Conservation (phyloP, 2,113 vertebrate genomes). For the Calyptomena viridis region DNA sequence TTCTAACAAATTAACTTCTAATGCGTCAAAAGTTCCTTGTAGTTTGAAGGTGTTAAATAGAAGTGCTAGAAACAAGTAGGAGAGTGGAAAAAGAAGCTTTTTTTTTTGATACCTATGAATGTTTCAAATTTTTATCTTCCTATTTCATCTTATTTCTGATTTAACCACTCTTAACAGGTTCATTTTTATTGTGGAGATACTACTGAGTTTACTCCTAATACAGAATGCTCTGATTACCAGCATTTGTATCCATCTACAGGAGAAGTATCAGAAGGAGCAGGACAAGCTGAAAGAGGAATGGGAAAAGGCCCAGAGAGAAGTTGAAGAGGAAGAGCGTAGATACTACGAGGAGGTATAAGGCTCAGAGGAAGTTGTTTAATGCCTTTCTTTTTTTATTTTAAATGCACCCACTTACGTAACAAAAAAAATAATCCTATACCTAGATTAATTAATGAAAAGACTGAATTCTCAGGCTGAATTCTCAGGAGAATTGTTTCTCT, state of each 20-base stretch:
- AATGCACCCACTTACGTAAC: background rate
- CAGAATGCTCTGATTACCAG: background rate
- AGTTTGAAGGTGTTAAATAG: background rate
- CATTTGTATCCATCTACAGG: conserved; percentile 69
- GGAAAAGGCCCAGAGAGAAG: conserved; percentile 95
- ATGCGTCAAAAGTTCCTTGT: background rate
- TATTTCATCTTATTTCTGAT: background rate
- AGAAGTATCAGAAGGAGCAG: conserved; percentile 92
- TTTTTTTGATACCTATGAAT: background rate
- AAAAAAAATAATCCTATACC: background rate
- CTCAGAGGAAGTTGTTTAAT: background rate
- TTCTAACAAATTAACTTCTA: background rate
- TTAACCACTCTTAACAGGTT: background rate
- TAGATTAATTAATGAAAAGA: background rate
- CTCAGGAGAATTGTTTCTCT: background rate
- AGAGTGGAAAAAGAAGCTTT: background rate
- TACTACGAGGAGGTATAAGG: conserved; percentile 92
- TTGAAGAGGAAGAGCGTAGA: conserved; percentile 91
- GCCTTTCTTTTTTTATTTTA: background rate
- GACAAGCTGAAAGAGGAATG: conserved; percentile 95
- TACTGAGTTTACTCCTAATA: background rate
- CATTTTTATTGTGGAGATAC: background rate
- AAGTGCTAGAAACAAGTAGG: background rate
- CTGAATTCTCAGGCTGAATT: background rate
- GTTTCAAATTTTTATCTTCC: background rate